These are phyloP conservation scores for Jaculus jaculus DNA, from an alignment of 2,113 vertebrate species.

Conservation along the genomic window DNA sequence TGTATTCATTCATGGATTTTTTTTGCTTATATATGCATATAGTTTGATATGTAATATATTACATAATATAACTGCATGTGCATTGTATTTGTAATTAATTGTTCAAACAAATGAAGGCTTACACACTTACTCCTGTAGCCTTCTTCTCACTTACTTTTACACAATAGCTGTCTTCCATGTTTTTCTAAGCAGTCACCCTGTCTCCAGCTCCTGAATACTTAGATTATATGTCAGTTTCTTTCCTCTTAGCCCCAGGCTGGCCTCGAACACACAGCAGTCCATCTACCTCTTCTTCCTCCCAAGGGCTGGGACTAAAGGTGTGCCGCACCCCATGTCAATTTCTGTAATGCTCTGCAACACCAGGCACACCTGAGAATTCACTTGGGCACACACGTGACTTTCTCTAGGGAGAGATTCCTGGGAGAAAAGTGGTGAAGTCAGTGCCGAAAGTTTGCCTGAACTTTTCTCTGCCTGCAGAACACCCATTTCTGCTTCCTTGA, in stretches of 20 bases:
- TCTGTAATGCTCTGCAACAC: not conserved
- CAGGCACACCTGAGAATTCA: not conserved
- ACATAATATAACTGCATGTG: not conserved
- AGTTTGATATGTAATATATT: not conserved
- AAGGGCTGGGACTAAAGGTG: no score
- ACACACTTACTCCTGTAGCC: not conserved
- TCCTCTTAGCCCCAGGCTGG: no score
- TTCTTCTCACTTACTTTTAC: not conserved
- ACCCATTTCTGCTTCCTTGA: not conserved
- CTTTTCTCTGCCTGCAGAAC: not conserved
- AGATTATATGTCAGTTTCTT: not conserved
- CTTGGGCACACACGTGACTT: accelerated
- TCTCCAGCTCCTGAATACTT: not conserved
- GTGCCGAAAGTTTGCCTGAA: not conserved
- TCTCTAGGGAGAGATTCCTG: not conserved
- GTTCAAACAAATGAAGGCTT: not conserved
- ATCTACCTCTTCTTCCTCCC: no score
- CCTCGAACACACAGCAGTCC: no score
- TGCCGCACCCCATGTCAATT: not conserved
- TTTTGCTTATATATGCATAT: not conserved
- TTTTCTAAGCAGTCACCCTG: not conserved
- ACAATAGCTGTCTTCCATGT: not conserved
- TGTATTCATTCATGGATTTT: not conserved
- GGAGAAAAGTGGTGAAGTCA: accelerated
- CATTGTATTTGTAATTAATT: not conserved